These are phyloP conservation scores for Axea sp. DNA, from an alignment of 2,888 invertebrate genomes.

Conservation along the genomic window DNA sequence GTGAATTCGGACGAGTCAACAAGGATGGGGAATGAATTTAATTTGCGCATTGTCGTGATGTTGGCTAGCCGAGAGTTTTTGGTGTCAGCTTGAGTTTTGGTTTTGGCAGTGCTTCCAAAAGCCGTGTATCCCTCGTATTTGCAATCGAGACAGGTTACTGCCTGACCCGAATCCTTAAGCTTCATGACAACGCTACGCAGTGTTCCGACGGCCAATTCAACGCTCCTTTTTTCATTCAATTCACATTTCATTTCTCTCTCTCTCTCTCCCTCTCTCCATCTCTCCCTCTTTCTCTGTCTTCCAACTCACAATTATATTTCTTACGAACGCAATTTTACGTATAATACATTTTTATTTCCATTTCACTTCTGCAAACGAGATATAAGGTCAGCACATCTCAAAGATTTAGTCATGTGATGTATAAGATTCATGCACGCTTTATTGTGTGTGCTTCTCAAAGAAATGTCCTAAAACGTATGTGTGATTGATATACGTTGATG, in stretches of 20 bases:
- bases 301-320: constrained; percentile 32
- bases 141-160: constrained; percentile 75
- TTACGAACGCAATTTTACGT: background rate
- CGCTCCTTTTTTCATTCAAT: constrained; percentile 25
- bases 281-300: too few relatives aligned
- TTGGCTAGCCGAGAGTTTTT: constrained; percentile 61
- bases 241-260: constrained; percentile 59
- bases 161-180: constrained; percentile 76
- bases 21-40: constrained; percentile 67
- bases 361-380: too few relatives aligned
- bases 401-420: too few relatives aligned
- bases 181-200: constrained; percentile 69
- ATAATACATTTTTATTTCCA: constrained; percentile 3
- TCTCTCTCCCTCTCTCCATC: too few relatives aligned
- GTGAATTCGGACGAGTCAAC: constrained; percentile 45
- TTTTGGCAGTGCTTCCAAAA: constrained; percentile 74
- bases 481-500: too few relatives aligned
- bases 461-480: too few relatives aligned
- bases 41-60: constrained; percentile 69
- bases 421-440: too few relatives aligned
- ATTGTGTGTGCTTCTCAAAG: too few relatives aligned
- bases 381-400: too few relatives aligned
- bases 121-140: constrained; percentile 73
- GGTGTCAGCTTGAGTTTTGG: constrained; percentile 73
- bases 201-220: constrained; percentile 67